Conservation (phyloP, 2,888 invertebrate genomes). For the Zootermopsis nevadensis region DNA sequence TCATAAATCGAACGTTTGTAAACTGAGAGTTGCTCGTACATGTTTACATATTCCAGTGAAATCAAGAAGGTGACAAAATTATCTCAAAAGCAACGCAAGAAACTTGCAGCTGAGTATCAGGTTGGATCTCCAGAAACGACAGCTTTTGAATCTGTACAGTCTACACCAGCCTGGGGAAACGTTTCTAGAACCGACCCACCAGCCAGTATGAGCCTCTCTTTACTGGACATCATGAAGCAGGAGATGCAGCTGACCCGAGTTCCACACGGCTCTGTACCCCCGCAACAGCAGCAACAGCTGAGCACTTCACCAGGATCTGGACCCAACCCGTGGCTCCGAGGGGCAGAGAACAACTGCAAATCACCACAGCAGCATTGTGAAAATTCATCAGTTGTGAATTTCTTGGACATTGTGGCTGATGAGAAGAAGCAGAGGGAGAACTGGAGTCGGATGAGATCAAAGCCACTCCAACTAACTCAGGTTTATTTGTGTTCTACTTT, state of each 20-base stretch:
- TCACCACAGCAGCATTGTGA: neutral
- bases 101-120: slow-evolving; percentile 64
- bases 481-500: slow-evolving; percentile 61
- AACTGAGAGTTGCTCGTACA: no score
- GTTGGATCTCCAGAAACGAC: slow-evolving; percentile 31
- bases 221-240: slow-evolving; percentile 56
- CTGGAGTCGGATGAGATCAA: slow-evolving; percentile 76
- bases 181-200: slow-evolving; percentile 54
- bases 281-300: neutral
- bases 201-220: slow-evolving; percentile 44
- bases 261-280: neutral
- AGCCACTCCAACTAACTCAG: slow-evolving; percentile 80
- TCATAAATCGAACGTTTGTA: no score
- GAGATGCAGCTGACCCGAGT: slow-evolving; percentile 53
- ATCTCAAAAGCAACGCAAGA: slow-evolving; percentile 75
- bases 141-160: slow-evolving; percentile 10
- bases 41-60: slow-evolving; percentile 21
- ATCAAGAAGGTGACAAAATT: slow-evolving; percentile 63
- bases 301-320: neutral
- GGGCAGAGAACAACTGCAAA: neutral
- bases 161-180: slow-evolving; percentile 46
- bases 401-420: slow-evolving; percentile 75
- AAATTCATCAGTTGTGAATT: slow-evolving; percentile 53
- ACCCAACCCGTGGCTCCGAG: neutral
- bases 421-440: slow-evolving; percentile 80